Base-by-base conservation (phyloP, 2,888 invertebrate species). In the Seira sanloemensis region DNA sequence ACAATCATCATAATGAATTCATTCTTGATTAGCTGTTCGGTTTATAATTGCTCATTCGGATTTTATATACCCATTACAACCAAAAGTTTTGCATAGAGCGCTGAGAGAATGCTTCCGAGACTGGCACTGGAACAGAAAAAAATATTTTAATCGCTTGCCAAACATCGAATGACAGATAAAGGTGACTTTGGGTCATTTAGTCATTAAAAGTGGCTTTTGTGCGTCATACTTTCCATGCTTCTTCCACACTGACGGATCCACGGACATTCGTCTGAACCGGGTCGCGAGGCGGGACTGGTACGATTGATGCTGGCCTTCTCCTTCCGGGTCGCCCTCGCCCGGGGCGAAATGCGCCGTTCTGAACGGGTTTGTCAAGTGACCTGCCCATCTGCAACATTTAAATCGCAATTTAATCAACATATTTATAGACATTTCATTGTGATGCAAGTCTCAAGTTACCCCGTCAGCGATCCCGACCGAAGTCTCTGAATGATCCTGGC, bases 41-140 rank as follows among this genome's bases (percentile, higher is more conserved):
- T 37, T 37, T 37, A 37, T 7, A 37, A 7, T 7, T 12, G 37
- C 12, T 37, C 12, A 4, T 37, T 54, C 50, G 50, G 4, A 50
- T 72, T 21, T 21, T 46, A 7, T 12, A 69, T 85, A 87, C 98
- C 98, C 96, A 97, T 96, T 74, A 98, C 97, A 66, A 98, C 97
- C 89, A 98, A 92, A 73, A 98, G 93, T 92, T 98, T 97, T 72
- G 97, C 97, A 91, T 98, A 98, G 21, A 98, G 93, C 0, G 97
- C 97, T 86, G 98, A 98, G 88, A 98, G 93, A 18, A 97, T 96
- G 62, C 96, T 96, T 80, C 97, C 96, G 91, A 97, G 92, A 88
- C 97, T 96, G 91, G 97, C 97, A 90, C 97, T 97, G 92, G 71
- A 92, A 92, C 74, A 68, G 74, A 37, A 74, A 75, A 18, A 16